Evolutionary conservation across 2,888 invertebrate genomes (phyloP), one percentile per base, ranked within the genome.

Genomic region (Mechanitis mazaeus): DNA sequence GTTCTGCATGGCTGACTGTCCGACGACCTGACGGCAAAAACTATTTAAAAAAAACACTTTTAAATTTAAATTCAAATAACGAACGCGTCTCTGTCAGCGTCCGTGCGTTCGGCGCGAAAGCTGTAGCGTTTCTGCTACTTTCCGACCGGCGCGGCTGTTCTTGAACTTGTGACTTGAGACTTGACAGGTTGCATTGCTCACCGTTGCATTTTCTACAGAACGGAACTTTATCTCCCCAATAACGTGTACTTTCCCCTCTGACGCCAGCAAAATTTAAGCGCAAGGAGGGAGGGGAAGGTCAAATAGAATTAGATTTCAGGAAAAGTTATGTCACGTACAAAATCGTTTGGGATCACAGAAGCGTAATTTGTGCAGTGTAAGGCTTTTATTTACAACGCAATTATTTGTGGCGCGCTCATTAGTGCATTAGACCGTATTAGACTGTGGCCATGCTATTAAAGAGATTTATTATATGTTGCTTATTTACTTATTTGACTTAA

Each of bases 111-210:
- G 65, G 73, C 69, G 69, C 78, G 79, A 80, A 78, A 83, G 80
- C 83, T 77, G 75, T 77, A 78, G 72, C 79, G 77, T 75, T 80
- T 87, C 82, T 88, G 87, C 68, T 69, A 64, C 73, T 62, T 66
- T 64, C 63, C 61, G 70, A 65, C 75, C 66, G 73, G 78, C 72
- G 78, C 77, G 76, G 72, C 76, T 78, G 79, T 75, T 83, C 87
- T 87, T 88, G 85, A 87, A 87, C 87, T 86, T 84, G 81, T 72
- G 74, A 68, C 75, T 75, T 68, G 79, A 72, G 75, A 69, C 74
- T 75, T 69, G 70, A 74, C 84, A 84, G 82, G 81, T 81, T 83
- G 82, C 82, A 84, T 72, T 71, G 68, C 84, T 81, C 78, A 78
- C 77, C 75, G 76, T 72, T 85, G 85, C 85, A 84, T 79, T 81